Evolutionary conservation across 2,113 vertebrate species (phyloP).

Genomic region (Hippocampus barbouri): DNA sequence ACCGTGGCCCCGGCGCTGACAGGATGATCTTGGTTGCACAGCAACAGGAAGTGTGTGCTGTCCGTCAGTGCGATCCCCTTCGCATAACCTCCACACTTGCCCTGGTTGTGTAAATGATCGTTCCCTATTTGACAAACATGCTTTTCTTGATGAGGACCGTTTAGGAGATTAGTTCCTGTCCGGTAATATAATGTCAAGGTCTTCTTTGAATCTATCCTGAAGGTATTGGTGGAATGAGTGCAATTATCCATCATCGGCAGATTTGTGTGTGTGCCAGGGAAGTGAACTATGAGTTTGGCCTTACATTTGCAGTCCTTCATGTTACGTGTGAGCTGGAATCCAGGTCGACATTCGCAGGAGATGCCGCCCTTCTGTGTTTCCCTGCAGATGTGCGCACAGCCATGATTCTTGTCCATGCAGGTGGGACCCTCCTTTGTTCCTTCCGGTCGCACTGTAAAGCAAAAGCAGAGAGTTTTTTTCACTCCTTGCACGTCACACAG

Average conservation of each 20-base stretch:
- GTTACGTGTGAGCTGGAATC: constrained; percentile 96
- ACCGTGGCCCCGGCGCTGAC: constrained; percentile 59
- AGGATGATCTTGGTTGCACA: constrained; percentile 66
- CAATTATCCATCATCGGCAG: constrained; percentile 47
- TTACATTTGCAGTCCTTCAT: constrained; percentile 95
- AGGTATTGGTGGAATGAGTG: constrained; percentile 49
- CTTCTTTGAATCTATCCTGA: constrained; percentile 42
- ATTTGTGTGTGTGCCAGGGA: constrained; percentile 15
- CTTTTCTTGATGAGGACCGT: constrained; percentile 42
- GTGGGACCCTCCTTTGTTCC: constrained; percentile 92
- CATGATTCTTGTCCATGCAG: constrained; percentile 99
- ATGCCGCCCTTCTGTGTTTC: constrained; percentile 93
- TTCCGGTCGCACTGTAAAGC: constrained; percentile 72
- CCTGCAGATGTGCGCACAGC: constrained; percentile 95
- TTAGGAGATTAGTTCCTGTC: constrained; percentile 35
- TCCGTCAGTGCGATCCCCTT: constrained; percentile 61
- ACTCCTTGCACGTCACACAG: constrained; percentile 12
- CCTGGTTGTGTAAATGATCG: constrained; percentile 57
- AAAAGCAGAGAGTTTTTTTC: constrained; percentile 19
- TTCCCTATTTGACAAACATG: constrained; percentile 53
- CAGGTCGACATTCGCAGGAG: constrained; percentile 93
- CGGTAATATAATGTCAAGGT: constrained; percentile 41
- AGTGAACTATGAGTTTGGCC: constrained; percentile 45
- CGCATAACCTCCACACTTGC: constrained; percentile 54
- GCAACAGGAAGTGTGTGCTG: constrained; percentile 69